Evolutionary conservation across 53 echinoderm and acorn worm genomes (phyloP), one percentile per base, ranked within the genome.

Genomic region (Pentamera pediparva): DNA sequence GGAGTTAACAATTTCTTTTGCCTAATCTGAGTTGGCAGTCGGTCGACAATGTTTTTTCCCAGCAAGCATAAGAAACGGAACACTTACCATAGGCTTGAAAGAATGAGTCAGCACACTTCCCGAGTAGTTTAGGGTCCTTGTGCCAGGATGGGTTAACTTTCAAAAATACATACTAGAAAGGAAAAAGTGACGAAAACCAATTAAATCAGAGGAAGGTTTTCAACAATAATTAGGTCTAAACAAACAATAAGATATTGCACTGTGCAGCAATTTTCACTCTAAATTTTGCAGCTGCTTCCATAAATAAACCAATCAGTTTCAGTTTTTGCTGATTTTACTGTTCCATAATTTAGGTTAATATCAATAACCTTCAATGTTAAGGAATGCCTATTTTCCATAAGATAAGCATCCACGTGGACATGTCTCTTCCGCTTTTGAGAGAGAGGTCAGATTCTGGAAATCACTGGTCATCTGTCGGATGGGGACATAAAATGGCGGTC

Each of bases 61-160:
- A 41, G 9, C 9, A 10, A 10, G 8, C 9, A 41, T 41, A 41
- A 15, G 43, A 31, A 32, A 57, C 25, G 11, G 17, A 57, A 53
- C 36, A 82, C 89, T 84, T 53, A 93, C 93, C 75, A 34, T 77
- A 89, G 10, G 74, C 71, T 65, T 89, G 86, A 39, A 86, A 98
- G 86, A 74, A 98, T 21, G 58, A 71, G 65, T 98, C 98, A n/a
- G 86, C 91, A 34, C 79, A 88, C 79, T 82, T 88, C 32, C 82
- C 81, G 0, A 98, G 69, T 36, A 53, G 39, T 63, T 74, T 84
- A 62, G 40, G 82, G 35, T 92, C 83, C 28, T 83, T 88, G 24
- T 83, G 86, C 98, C 98, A 98, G 21, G 88, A 89, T 3, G 98
- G 98, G 18, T 72, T 84, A 29, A 92, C 74, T 71, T 83, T 88